Evolutionary conservation across 2,113 vertebrate species (phyloP).

Genomic region (Pungitius pungitius): DNA sequence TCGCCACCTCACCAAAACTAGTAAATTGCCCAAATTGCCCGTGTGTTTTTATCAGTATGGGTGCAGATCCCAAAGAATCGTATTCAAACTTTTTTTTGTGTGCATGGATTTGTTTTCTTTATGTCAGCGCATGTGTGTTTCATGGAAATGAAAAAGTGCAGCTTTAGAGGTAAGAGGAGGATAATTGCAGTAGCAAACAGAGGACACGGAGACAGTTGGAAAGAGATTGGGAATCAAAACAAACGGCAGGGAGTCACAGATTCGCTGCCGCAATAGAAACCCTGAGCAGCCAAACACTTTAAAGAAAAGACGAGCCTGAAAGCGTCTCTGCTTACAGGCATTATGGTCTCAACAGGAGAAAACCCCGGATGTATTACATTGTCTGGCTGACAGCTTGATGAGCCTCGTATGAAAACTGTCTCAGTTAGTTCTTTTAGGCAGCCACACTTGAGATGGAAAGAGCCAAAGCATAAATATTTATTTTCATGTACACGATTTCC

Average conservation of each 20-base stretch:
- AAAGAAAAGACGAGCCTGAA: constrained; percentile 25
- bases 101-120: constrained; percentile 6
- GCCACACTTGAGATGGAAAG: constrained; percentile 35
- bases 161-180: constrained; percentile 25
- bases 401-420: constrained; percentile 24
- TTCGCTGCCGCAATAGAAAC: constrained; percentile 9
- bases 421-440: constrained; percentile 25
- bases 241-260: constrained; percentile 15
- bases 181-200: constrained; percentile 19
- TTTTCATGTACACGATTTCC: constrained; percentile 21
- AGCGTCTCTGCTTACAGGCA: constrained; percentile 31
- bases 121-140: not conserved
- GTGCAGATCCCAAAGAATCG: constrained; percentile 7
- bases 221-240: constrained; percentile 30
- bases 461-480: not conserved
- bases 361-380: constrained; percentile 53
- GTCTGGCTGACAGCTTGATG: constrained; percentile 53
- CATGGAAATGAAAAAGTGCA: constrained; percentile 9
- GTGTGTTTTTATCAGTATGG: not conserved
- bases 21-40: not conserved
- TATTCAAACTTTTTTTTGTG: constrained; percentile 5
- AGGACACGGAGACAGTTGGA: constrained; percentile 14
- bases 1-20: constrained; percentile 22
- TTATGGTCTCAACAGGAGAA: constrained; percentile 52
- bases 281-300: constrained; percentile 28